Evolutionary conservation across 2,113 vertebrate species (phyloP).

Genomic region (Suricata suricatta): DNA sequence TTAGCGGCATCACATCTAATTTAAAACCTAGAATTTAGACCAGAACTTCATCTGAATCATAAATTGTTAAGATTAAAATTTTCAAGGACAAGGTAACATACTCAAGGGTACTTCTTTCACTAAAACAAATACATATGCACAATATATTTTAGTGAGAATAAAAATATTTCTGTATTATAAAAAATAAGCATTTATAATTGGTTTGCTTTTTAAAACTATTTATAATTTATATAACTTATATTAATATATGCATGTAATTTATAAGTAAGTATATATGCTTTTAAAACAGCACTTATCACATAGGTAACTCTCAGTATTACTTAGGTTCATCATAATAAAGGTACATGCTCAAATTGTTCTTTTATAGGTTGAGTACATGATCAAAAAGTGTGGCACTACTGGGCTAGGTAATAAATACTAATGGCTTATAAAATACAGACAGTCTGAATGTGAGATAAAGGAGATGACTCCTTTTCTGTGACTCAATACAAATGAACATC

Average conservation of each 20-base stretch:
- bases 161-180: background rate
- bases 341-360: background rate
- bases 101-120: background rate
- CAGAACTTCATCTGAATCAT: background rate
- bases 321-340: background rate
- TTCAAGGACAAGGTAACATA: conserved; percentile 31
- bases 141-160: background rate
- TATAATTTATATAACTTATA: background rate
- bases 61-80: conserved; percentile 31
- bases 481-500: background rate
- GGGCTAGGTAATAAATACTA: background rate
- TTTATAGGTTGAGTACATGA: background rate
- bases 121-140: background rate
- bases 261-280: background rate
- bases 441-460: background rate
- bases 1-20: background rate
- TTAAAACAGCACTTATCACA: background rate
- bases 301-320: background rate
- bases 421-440: background rate
- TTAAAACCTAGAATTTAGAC: conserved; percentile 18
- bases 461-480: background rate
- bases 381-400: background rate
- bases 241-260: background rate
- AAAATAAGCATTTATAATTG: background rate
- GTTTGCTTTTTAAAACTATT: background rate